Percentiles rank a stretch among this genome's conserved stretches.
These are phyloP conservation scores for Pitangus sulphuratus DNA, from an alignment of 2,797 vertebrate genomes.

Conservation along the genomic window DNA sequence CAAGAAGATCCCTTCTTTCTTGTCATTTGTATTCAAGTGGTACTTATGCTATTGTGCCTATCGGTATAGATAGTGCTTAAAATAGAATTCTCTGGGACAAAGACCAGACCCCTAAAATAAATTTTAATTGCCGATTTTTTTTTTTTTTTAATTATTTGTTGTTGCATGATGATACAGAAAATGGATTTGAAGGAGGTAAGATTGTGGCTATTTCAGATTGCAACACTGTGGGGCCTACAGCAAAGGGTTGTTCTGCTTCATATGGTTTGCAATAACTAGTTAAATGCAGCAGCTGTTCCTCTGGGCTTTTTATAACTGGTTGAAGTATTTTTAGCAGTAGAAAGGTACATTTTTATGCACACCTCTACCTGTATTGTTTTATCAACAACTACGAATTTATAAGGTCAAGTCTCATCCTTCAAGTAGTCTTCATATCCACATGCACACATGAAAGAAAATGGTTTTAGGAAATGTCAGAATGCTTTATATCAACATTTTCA, in stretches of 20 bases:
- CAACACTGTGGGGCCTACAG: not conserved
- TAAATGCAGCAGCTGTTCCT: not conserved
- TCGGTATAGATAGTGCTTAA: not conserved
- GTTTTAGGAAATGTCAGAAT: conserved; percentile 67
- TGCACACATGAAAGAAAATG: conserved; percentile 55
- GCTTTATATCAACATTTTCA: conserved; percentile 58
- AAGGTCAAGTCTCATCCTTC: conserved; percentile 69
- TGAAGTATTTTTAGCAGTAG: conserved; percentile 25
- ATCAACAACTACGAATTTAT: conserved; percentile 60
- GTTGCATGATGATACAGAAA: not conserved
- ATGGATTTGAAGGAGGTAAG: not conserved
- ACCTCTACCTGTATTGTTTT: conserved; percentile 45
- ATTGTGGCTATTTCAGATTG: not conserved
- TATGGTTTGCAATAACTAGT: not conserved
- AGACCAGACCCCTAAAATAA: not conserved
- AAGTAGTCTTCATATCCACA: conserved; percentile 45
- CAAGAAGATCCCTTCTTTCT: not conserved
- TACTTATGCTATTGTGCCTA: not conserved
- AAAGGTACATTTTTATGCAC: conserved; percentile 29
- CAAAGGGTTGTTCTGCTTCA: not conserved
- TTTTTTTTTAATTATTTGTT: not conserved
- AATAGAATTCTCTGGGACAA: not conserved
- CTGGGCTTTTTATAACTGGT: not conserved
- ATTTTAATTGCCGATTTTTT: not conserved
- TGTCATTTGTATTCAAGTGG: not conserved